Percentiles rank a stretch among this genome's conserved stretches.
These are phyloP conservation scores for Dinocampus coccinellae DNA, from an alignment of 2,888 invertebrate genomes.

Conservation along the genomic window DNA sequence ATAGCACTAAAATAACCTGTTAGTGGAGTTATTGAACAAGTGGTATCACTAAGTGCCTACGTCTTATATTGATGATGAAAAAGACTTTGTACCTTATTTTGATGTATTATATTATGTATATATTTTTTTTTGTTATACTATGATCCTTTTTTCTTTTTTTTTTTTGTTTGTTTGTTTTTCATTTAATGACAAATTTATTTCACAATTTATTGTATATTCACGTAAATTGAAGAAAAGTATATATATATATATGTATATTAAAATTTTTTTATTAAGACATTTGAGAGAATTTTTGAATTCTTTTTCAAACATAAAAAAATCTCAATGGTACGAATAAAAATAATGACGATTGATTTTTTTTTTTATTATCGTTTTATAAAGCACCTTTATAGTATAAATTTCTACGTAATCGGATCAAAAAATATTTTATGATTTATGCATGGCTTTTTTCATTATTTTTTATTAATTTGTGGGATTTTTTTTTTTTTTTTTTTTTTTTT, in stretches of 20 bases:
- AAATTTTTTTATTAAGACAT: no score
- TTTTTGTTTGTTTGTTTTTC: no score
- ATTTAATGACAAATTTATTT: no score
- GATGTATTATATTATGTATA: neutral
- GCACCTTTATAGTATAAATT: neutral
- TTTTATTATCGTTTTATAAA: neutral
- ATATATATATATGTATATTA: no score
- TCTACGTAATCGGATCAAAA: neutral
- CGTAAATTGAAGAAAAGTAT: no score
- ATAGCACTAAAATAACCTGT: conserved; percentile 10
- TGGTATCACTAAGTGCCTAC: neutral
- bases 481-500: neutral
- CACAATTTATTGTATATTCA: no score
- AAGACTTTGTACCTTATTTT: conserved; percentile 1
- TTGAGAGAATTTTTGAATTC: no score
- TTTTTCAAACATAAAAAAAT: no score
- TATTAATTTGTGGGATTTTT: no score
- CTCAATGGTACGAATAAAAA: neutral
- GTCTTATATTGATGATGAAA: conserved; percentile 2
- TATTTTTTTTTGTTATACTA: neutral
- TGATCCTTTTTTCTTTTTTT: neutral
- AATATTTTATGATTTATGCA: no score
- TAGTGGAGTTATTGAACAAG: conserved; percentile 14
- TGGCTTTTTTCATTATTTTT: no score
- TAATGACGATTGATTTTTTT: neutral